A percentile compares a stretch with the other conserved stretches of the same genome.
phyloP scores from a whole-genome alignment of 2,797 vertebrate genomes.

The Columba guinea region DNA sequence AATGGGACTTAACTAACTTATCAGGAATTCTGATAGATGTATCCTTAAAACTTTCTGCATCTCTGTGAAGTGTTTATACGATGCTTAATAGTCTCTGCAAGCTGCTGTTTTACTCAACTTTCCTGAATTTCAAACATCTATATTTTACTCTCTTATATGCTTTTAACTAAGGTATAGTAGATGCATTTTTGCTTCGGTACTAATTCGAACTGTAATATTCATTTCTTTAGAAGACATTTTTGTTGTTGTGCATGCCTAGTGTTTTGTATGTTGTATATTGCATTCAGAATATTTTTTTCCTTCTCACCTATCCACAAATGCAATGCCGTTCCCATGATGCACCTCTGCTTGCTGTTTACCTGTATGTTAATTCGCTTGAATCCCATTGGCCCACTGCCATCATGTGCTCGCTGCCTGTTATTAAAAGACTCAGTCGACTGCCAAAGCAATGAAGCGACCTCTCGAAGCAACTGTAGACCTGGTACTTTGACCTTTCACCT shows the following conservation, averaged over 20 bases:
- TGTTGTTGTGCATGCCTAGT: slow-evolving; percentile 99
- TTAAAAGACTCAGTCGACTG: slow-evolving; percentile 99
- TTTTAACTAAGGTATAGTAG: slow-evolving; percentile 91
- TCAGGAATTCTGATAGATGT: slow-evolving; percentile 74
- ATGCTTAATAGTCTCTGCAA: slow-evolving; percentile 84
- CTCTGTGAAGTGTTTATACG: slow-evolving; percentile 80
- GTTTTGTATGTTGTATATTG: slow-evolving; percentile 98
- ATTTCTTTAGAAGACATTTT: slow-evolving; percentile 91
- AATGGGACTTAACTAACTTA: slow-evolving; percentile 75
- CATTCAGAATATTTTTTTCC: slow-evolving; percentile 99
- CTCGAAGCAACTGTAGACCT: slow-evolving; percentile 95
- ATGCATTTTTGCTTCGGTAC: slow-evolving; percentile 90
- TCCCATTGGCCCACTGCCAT: slow-evolving; percentile 99
- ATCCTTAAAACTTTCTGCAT: slow-evolving; percentile 75
- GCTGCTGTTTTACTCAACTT: slow-evolving; percentile 86
- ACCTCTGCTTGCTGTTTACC: slow-evolving; percentile 99
- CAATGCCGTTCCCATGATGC: slow-evolving; percentile 99
- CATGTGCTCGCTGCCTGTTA: slow-evolving; percentile 99
- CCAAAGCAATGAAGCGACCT: slow-evolving; percentile 99
- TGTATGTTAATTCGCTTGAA: slow-evolving; percentile 99
- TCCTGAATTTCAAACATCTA: slow-evolving; percentile 87
- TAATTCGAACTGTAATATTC: slow-evolving; percentile 91
- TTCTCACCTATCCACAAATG: slow-evolving; percentile 99
- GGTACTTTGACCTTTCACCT: slow-evolving; percentile 99
- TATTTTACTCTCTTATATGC: slow-evolving; percentile 89